Evolutionary conservation across 2,797 vertebrate species (phyloP).

Genomic region (Enteromius anoplus): DNA sequence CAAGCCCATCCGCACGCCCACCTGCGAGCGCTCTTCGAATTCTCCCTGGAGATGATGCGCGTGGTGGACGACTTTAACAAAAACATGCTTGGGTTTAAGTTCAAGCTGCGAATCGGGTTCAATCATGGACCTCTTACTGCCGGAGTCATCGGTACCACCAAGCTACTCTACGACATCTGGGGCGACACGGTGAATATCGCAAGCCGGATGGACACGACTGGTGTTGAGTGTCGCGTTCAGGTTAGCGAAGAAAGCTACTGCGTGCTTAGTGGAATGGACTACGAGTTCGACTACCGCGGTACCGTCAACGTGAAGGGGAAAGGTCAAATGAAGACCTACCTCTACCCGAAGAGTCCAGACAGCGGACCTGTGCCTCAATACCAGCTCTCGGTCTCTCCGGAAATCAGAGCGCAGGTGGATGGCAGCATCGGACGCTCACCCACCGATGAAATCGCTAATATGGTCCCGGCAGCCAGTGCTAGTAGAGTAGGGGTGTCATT

Average conservation of each 20-base stretch:
- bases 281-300: slow-evolving; percentile 95
- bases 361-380: slow-evolving; percentile 90
- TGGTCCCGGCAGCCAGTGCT: slow-evolving; percentile 76
- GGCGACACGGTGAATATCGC: slow-evolving; percentile 98
- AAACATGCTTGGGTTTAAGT: slow-evolving; percentile 98
- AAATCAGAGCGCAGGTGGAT: slow-evolving; percentile 97
- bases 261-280: slow-evolving; percentile 88
- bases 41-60: slow-evolving; percentile 95
- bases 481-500: slow-evolving; percentile 20
- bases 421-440: slow-evolving; percentile 97
- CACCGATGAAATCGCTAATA: slow-evolving; percentile 91
- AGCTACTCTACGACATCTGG: slow-evolving; percentile 97
- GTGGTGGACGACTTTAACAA: slow-evolving; percentile 98
- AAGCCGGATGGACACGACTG: slow-evolving; percentile 97
- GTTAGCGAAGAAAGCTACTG: slow-evolving; percentile 96
- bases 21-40: slow-evolving; percentile 90
- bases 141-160: slow-evolving; percentile 96
- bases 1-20: slow-evolving; percentile 84
- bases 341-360: slow-evolving; percentile 89
- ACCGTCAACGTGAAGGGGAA: slow-evolving; percentile 98
- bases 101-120: slow-evolving; percentile 93
- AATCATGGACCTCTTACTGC: slow-evolving; percentile 96
- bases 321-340: slow-evolving; percentile 98
- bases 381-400: slow-evolving; percentile 93
- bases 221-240: slow-evolving; percentile 95